Base-by-base conservation (phyloP, 2,797 vertebrate species). In the Pachyuromys duprasi region DNA sequence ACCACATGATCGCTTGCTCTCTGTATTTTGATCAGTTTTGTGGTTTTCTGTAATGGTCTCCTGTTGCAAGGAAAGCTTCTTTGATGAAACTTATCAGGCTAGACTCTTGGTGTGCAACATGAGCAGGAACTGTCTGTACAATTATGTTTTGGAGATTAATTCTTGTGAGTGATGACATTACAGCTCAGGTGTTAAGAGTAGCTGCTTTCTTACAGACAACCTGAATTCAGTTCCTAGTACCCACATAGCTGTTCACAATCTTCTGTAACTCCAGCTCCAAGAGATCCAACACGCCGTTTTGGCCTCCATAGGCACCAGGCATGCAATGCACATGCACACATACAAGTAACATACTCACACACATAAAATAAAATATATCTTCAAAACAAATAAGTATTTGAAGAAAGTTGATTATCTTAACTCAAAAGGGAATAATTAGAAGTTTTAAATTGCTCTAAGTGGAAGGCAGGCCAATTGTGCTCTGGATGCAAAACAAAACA, bases 391-490 rank as follows among this genome's bases (percentile, higher is more conserved):
- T 80, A 57, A 79, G 36, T 57, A 18, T n/a, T 79, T 57, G 55
- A 36, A 80, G 36, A 57, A n/a, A 57, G 15, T 82, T 53, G 83
- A 42, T 45, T 55, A 14, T 81, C 49, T 95, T 75, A 95, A 12
- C 94, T 97, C 33, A 94, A 57, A 65, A 83, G 1, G 13, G 69
- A 62, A 3, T 96, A 79, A 45, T 87, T 80, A 86, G 76, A 95
- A 74, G 31, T 81, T 93, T 87, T 53, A 63, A 75, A 67, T 93
- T 49, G 67, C 18, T 83, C 0, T 78, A 86, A 91, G 31, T 62
- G 26, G 2, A 45, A 33, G 20, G 62, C 33, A 2, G 70, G 53
- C 63, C 82, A 89, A 45, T 5, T n/a, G 3, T 88, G 20, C 60
- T 95, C 83, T 79, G 57, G 14, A 82, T 81, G n/a, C 36, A 79